phyloP scores from a whole-genome alignment of 2,113 vertebrate species.

The Microtus ochrogaster region DNA sequence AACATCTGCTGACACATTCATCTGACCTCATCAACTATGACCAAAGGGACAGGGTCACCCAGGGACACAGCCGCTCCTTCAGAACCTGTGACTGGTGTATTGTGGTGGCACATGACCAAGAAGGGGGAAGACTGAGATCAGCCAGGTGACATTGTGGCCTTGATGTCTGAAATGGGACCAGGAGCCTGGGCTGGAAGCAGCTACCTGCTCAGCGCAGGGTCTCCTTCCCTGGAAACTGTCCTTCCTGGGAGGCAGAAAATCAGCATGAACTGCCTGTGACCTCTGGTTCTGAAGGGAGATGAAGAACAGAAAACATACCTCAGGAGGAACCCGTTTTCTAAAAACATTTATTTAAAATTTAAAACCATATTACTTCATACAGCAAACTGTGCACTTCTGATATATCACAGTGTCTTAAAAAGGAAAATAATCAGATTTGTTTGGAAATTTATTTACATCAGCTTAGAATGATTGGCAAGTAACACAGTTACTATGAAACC shows the following conservation, averaged over 20 bases:
- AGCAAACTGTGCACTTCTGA: conserved; percentile 99
- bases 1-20: not conserved
- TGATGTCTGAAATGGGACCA: not conserved
- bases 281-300: not conserved
- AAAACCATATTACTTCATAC: conserved; percentile 98
- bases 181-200: not conserved
- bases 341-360: conserved; percentile 97
- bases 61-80: not conserved
- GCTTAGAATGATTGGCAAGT: conserved; percentile 94
- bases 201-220: not conserved
- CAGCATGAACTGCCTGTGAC: not conserved
- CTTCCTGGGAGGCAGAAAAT: not conserved
- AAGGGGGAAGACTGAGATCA: conserved; percentile 7
- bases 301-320: conserved; percentile 29
- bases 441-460: conserved; percentile 91
- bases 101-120: not conserved
- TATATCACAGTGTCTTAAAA: conserved; percentile 99
- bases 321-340: conserved; percentile 82
- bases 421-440: conserved; percentile 94
- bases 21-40: not conserved
- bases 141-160: not conserved
- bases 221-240: not conserved
- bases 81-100: not conserved
- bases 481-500: conserved; percentile 98
- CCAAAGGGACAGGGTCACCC: not conserved